phyloP scores from a whole-genome alignment of 2,797 vertebrate genomes.

The Gobio occitaniae region DNA sequence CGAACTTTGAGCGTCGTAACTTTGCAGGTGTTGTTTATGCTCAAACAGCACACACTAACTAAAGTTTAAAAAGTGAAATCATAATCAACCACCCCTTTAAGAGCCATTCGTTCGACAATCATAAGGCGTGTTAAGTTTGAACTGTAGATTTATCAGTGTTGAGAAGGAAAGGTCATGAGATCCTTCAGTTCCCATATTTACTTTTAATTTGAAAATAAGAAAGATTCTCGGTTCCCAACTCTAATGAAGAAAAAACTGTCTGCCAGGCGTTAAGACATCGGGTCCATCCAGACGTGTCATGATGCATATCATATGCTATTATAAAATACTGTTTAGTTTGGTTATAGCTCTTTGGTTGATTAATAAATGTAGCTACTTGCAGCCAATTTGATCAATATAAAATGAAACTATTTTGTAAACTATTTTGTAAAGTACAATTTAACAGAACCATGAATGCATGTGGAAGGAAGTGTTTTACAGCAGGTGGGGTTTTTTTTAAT shows the following conservation, averaged over 20 bases:
- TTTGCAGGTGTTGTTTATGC: too few relatives aligned
- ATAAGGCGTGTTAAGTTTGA: background rate
- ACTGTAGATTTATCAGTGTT: background rate
- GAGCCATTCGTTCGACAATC: background rate
- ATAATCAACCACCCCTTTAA: background rate
- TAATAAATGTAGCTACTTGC: background rate
- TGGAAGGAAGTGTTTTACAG: conserved; percentile 12
- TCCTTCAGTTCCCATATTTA: background rate
- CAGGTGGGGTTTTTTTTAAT: background rate
- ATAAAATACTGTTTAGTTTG: background rate
- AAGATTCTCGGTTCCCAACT: background rate
- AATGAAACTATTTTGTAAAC: background rate
- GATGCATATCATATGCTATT: background rate
- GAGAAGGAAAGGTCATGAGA: background rate
- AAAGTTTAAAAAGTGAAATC: too few relatives aligned
- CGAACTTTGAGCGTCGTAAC: too few relatives aligned
- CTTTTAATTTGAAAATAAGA: background rate
- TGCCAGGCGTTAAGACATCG: background rate
- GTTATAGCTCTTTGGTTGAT: background rate
- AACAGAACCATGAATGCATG: background rate
- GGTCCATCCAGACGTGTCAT: background rate
- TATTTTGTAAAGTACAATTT: background rate
- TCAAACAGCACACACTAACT: too few relatives aligned
- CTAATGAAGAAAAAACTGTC: background rate
- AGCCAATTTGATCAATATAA: background rate